Conservation (phyloP, 1,140 invertebrate genomes). For the Drosophila navojoa region DNA sequence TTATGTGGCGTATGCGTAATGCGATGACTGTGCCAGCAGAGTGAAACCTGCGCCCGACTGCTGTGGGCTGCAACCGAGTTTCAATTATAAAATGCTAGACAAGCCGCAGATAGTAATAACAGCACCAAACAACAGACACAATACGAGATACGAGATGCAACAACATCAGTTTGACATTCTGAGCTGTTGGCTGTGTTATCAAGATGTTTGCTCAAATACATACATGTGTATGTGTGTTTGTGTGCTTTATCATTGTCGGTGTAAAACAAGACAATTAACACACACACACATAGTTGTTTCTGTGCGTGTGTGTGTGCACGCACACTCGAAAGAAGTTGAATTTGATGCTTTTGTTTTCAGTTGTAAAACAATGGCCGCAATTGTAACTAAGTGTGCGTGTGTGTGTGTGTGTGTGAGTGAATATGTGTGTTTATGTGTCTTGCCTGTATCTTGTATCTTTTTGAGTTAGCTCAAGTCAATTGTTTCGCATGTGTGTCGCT, state of each 20-base stretch:
- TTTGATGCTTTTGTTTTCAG: slow-evolving; percentile 76
- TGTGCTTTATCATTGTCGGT: slow-evolving; percentile 73
- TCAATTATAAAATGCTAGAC: slow-evolving; percentile 77
- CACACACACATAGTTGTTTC: slow-evolving; percentile 18
- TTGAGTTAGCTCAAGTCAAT: slow-evolving; percentile 72
- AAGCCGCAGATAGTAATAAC: slow-evolving; percentile 58
- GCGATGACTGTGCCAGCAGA: slow-evolving; percentile 16
- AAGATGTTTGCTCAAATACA: slow-evolving; percentile 58
- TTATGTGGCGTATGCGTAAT: slow-evolving; percentile 67
- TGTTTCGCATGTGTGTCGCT: slow-evolving; percentile 61
- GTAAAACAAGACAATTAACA: slow-evolving; percentile 80
- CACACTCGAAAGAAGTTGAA: slow-evolving; percentile 63
- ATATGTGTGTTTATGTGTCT: slow-evolving; percentile 1
- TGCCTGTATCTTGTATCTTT: slow-evolving; percentile 68
- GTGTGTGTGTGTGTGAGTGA: not conserved
- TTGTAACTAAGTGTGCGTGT: slow-evolving; percentile 50
- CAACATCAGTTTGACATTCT: slow-evolving; percentile 42
- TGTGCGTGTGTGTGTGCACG: not conserved
- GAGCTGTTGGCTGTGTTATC: slow-evolving; percentile 49
- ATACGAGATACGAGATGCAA: slow-evolving; percentile 18
- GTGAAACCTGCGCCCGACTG: slow-evolving; percentile 34
- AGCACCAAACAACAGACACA: slow-evolving; percentile 11
- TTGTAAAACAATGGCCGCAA: slow-evolving; percentile 76
- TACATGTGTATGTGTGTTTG: slow-evolving; percentile 12
- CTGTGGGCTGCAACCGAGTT: slow-evolving; percentile 66